Base-by-base conservation (phyloP, 1,140 invertebrate genomes). In the Pseudomyrmex concolor region DNA sequence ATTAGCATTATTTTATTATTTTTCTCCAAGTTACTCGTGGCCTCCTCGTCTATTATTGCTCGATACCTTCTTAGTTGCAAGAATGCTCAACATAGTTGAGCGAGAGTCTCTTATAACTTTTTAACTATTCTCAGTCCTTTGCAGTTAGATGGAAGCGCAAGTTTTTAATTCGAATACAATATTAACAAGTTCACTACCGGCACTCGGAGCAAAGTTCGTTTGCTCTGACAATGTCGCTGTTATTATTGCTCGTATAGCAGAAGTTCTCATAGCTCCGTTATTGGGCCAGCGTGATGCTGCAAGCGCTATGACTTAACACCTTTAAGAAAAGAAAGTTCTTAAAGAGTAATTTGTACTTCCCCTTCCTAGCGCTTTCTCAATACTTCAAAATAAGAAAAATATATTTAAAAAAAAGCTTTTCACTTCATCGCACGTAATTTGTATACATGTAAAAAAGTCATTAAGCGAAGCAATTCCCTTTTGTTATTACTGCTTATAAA, bases 1-100 rank as follows among this genome's bases (percentile, higher is more conserved):
- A 68, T 59, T 74, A 63, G 82, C 64, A 51, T 76, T 70, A 83
- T 86, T 86, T 74, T 64, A 82, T 64, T 68, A 67, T 64, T 82
- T 76, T n/a, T 59, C n/a, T 70, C 8, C 55, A 54, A 55, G 73
- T 64, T 57, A 59, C 83, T 59, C 78, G 66, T 48, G 68, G 66
- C 54, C 34, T 34, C 34, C 34, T 80, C 54, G 76, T 80, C 54
- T 78, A 78, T 57, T 68, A 78, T 70, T 71, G 76, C 66, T 80
- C 66, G 66, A 80, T 59, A 71, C 25, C 55, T 19, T 22, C 66
- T 22, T 45, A n/a, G 13, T 19, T 66, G 25, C 34, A 25, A 59
- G 76, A 80, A 70, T 78, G 54, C 19, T 43, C 25, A 68, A 67
- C 66, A 59, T 68, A 57, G 76, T 59, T 70, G 43, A 34, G 13